Evolutionary conservation across 2,113 vertebrate species (phyloP), one percentile per base, ranked within the genome.

Genomic region (Tragelaphus scriptus): DNA sequence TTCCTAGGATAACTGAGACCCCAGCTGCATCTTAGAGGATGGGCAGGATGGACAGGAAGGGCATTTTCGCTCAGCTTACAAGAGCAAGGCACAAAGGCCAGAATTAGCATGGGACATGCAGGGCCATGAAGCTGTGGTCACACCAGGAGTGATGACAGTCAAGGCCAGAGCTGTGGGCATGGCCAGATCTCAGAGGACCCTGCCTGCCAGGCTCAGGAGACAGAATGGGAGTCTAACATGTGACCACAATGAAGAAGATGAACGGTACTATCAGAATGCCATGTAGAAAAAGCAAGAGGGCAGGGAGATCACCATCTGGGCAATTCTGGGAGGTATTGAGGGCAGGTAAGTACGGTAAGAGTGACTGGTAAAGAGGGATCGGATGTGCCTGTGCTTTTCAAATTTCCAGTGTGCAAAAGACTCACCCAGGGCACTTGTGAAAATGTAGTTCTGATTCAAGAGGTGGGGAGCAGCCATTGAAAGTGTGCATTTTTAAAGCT

Each of bases 311-410:
- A 9, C 3, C 4, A 49, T 12, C 7, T 11, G 3, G 71, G 55
- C 14, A 44, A 3, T 14, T 28, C 19, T 17, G 6, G 36, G 49
- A 30, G 28, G 2, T 28, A 11, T 51, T 23, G 15, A 0, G 2
- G 53, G 6, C 9, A 44, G 77, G 9, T 65, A 21, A 44, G 26
- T 19, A 7, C 2, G 0, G 1, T 7, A 51, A 36, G 40, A 8
- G 51, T 11, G 6, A 26, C 17, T 47, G 49, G 49, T 87, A 30
- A 91, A 53, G 36, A 36, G 25, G 59, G 25, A 53, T 71, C 2
- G 7, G 25, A 5, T 0, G 1, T 8, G 12, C 30, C 40, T 25
- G 77, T 2, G 63, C 49, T 88, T 65, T 44, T 86, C 88, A 81
- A 85, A 71, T 71, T 71, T 32, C 8, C 8, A 30, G 1, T 12